Evolutionary conservation across 2,888 invertebrate species (phyloP).

Genomic region (Caradrina clavipalpis): DNA sequence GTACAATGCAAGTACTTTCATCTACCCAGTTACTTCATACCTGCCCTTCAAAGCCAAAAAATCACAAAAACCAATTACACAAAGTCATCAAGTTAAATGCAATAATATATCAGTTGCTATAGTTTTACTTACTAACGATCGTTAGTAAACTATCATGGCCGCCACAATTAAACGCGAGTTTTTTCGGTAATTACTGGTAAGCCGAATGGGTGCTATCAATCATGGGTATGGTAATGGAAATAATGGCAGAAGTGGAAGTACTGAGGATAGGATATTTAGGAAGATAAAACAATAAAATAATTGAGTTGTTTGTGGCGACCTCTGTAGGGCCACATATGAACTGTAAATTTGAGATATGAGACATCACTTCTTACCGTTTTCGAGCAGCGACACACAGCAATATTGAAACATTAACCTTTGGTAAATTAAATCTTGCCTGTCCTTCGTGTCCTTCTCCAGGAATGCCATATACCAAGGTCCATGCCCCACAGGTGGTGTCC

Average conservation of each 20-base stretch:
- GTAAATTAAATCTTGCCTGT: no score
- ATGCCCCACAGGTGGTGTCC: no score
- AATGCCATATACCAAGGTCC: no score
- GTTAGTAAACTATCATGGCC: constrained; percentile 45
- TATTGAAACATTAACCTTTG: no score
- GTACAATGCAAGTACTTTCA: no score
- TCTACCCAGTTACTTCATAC: neutral
- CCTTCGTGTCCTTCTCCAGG: no score
- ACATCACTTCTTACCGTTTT: no score
- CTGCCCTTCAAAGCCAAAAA: constrained; percentile 1
- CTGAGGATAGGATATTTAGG: neutral
- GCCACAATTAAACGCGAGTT: constrained; percentile 78
- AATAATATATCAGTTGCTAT: constrained; percentile 75
- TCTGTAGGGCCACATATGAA: no score
- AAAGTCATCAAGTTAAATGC: constrained; percentile 55
- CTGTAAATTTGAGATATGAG: no score
- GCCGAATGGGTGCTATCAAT: constrained; percentile 55
- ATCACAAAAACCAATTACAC: constrained; percentile 29
- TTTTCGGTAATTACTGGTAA: constrained; percentile 78
- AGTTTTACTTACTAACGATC: constrained; percentile 61
- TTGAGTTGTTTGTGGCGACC: no score
- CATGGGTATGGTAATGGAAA: constrained; percentile 38
- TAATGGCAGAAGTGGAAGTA: neutral
- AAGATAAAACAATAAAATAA: no score
- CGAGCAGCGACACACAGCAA: no score